Evolutionary conservation across 2,888 invertebrate species (phyloP), one percentile per base, ranked within the genome.

Genomic region (Myopa testacea): DNA sequence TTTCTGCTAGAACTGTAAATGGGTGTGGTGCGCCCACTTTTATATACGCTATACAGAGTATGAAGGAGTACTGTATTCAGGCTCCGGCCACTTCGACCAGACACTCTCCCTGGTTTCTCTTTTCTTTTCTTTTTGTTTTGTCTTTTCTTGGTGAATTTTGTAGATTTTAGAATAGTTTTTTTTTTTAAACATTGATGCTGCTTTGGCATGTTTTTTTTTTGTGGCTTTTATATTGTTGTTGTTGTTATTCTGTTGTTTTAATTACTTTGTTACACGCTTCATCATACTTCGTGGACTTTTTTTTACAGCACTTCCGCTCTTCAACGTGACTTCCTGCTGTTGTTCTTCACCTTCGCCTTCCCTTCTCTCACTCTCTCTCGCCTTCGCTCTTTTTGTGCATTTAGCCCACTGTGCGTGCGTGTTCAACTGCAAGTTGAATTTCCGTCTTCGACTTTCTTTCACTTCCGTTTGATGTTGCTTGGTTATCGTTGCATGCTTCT

Each of bases 241-340:
- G 34, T 34, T 60, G 52, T 65, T 71, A 14, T 10, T 62, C n/a
- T 77, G 62, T 75, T 78, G 75, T 75, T 65, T 65, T 75, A 78
- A 75, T 75, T 78, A 78, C 75, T 71, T 37, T 45, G 71, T 63
- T 63, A 75, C 71, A 71, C 70, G 45, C 71, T 68, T 60, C 37
- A 50, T 45, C 38, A 73, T 68, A 62, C 62, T 58, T 62, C 16
- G 60, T 62, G 73, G 45, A 63, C 63, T 75, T 38, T 58, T 75
- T 75, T 58, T 10, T 26, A 16, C 52, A 40, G 7, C 10, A 16
- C 67, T 71, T 6, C 19, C 40, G 14, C 45, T 55, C 14, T 69
- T 67, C 14, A 38, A 7, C 37, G 19, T 37, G 19, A 4, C n/a
- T 62, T 10, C 26, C 10, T 50, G 40, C 62, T 63, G 26, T 40